Base-by-base conservation (phyloP, 2,797 vertebrate species). In the Pteronotus mesoamericanus region DNA sequence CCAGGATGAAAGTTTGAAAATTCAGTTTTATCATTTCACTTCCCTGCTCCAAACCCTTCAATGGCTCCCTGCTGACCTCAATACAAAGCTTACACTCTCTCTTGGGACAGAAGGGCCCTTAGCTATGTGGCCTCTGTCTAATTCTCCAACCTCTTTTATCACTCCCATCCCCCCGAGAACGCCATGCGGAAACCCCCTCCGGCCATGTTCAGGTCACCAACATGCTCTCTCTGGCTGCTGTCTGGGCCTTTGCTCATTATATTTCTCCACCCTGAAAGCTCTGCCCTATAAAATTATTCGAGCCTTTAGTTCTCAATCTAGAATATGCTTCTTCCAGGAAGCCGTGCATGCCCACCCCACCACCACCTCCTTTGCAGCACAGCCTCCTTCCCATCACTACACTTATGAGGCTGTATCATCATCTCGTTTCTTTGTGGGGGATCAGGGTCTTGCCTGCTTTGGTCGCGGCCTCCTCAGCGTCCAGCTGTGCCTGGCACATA, bases 311-410 rank as follows among this genome's bases (percentile, higher is more conserved):
- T 71, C 74, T 85, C 5, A 74, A 44, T 44, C 77, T 88, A 86
- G 72, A 90, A 78, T 95, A 29, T 69, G 16, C 29, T 74, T 94
- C 75, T 77, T 89, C 61, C 21, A 72, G 89, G 74, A 92, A 79
- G 64, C 77, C n/a, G n/a, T 24, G 21, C 14, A 2, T 5, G 46
- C 5, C 16, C 7, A 61, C 69, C 66, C 19, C 42, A n/a, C 22
- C 46, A 1, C 80, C 26, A 34, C 37, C 4, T 75, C 29, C 21
- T 55, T 51, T 66, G 48, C 42, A 74, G 46, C 57, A 4, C 1
- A 29, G 34, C 22, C 32, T 59, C 15, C 68, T 89, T 72, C 71
- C 68, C 29, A 3, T 37, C 32, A 46, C 37, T 51, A 3, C 0
- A 0, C 6, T 32, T 55, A 9, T 22, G 64, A 90, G n/a, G n/a